These are phyloP conservation scores for Lycopodina hypogea DNA, from an alignment of 37 sponge, comb jelly and placozoan species.

Conservation along the genomic window DNA sequence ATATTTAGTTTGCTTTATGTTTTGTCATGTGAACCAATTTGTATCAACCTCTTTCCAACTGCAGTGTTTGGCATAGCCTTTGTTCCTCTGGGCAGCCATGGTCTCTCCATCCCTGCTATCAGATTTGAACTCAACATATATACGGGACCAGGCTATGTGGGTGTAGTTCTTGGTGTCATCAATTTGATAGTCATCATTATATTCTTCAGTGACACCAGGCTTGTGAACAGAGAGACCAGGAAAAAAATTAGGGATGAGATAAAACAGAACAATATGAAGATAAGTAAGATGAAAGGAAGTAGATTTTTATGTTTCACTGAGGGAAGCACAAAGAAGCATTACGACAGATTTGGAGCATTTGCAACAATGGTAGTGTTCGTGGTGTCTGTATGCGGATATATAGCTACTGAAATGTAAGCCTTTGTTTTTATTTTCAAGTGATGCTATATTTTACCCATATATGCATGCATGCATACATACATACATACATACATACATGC, in stretches of 20 bases:
- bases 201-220: constrained; percentile 58
- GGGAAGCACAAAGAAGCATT: constrained; percentile 6
- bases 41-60: too few relatives aligned
- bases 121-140: constrained; percentile 59
- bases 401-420: constrained; percentile 77
- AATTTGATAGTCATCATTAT: constrained; percentile 64
- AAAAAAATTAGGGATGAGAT: too few relatives aligned
- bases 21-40: too few relatives aligned
- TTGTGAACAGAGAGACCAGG: constrained; percentile 5
- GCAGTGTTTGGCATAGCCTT: constrained; percentile 73
- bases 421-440: too few relatives aligned
- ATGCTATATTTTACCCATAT: too few relatives aligned
- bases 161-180: constrained; percentile 59
- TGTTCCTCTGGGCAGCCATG: constrained; percentile 61
- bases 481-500: too few relatives aligned
- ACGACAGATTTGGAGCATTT: constrained; percentile 33
- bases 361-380: constrained; percentile 64
- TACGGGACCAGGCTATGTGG: constrained; percentile 83
- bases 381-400: constrained; percentile 59
- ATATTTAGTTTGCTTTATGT: too few relatives aligned
- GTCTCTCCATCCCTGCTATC: constrained; percentile 43
- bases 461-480: too few relatives aligned
- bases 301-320: not conserved
- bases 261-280: not conserved
- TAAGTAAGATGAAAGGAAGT: not conserved